Evolutionary conservation across 2,797 vertebrate genomes (phyloP), one percentile per base, ranked within the genome.

Genomic region (Eleutherodactylus coqui): DNA sequence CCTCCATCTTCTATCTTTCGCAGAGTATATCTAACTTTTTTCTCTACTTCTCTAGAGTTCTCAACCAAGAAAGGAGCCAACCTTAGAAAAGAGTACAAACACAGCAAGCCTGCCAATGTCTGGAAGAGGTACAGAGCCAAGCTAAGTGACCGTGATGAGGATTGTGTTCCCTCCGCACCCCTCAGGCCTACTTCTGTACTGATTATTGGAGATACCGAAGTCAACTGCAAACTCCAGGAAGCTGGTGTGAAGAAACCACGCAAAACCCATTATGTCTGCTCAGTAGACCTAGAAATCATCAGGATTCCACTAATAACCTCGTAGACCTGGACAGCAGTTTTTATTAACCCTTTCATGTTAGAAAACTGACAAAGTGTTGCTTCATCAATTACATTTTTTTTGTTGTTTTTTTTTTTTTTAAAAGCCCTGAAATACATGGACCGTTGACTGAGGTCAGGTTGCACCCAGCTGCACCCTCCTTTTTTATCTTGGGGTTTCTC

Each of bases 311-410:
- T 84, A 87, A 34, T 75, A 76, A 62, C 67, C 76, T 64, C 36
- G 34, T 47, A 51, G 32, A 53, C 55, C 13, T 19, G n/a, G 24
- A 62, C 75, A 60, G 64, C 51, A 64, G 75, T 45, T 55, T 43
- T 32, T 55, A 73, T 84, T 84, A 87, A 87, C 82, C 77, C 58
- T 27, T 85, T 53, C 64, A 67, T 32, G 34, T 84, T 53, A 32
- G 49, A 27, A 17, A 34, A 41, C 34, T 8, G 9, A 2, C 27
- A 49, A 53, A 73, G 11, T 36, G 55, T 80, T 34, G 67, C 82
- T 75, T 13, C 21, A 60, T 75, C 81, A 75, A 19, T 45, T 21
- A 41, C 24, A 60, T 67, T 1, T 41, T 79, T n/a, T n/a, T n/a
- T n/a, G n/a, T n/a, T n/a, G n/a, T n/a, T n/a, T n/a, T n/a, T n/a